These are phyloP conservation scores for Rhingia rostrata DNA, from an alignment of 2,888 invertebrate species.

Conservation along the genomic window DNA sequence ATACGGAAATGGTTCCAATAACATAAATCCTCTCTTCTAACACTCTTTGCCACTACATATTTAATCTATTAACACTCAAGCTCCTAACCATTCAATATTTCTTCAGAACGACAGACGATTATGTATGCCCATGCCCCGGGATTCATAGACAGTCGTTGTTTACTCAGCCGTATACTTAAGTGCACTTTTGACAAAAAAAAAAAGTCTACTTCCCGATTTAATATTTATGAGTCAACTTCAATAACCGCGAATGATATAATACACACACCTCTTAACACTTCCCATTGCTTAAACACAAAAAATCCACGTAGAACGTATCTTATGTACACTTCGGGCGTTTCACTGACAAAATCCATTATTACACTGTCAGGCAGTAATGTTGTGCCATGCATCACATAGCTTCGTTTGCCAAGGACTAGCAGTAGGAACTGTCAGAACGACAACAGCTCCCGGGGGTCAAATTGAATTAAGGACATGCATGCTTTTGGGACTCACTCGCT, in stretches of 20 bases:
- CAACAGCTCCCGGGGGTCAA: slow-evolving; percentile 73
- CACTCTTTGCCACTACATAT: not conserved
- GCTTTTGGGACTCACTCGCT: slow-evolving; percentile 56
- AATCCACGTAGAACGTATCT: slow-evolving; percentile 27
- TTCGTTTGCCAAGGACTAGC: slow-evolving; percentile 8
- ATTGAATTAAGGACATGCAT: slow-evolving; percentile 74
- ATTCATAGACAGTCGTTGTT: slow-evolving; percentile 34
- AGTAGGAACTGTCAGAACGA: slow-evolving; percentile 41
- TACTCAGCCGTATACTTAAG: slow-evolving; percentile 28
- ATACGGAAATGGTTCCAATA: not conserved
- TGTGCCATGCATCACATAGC: slow-evolving; percentile 57
- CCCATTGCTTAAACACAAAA: slow-evolving; percentile 30
- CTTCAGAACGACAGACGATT: slow-evolving; percentile 20
- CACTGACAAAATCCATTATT: slow-evolving; percentile 66
- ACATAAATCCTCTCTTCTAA: too few relatives aligned
- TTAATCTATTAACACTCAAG: slow-evolving; percentile 7
- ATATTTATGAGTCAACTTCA: slow-evolving; percentile 71
- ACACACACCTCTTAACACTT: slow-evolving; percentile 50
- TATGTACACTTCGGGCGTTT: slow-evolving; percentile 47
- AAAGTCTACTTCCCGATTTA: slow-evolving; percentile 27
- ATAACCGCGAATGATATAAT: slow-evolving; percentile 68
- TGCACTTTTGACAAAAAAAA: slow-evolving; percentile 23
- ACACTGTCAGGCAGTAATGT: slow-evolving; percentile 66
- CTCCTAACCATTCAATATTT: slow-evolving; percentile 7
- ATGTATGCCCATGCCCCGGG: slow-evolving; percentile 21